Percentiles rank a stretch among this genome's conserved stretches.
Evolutionary conservation across 2,797 vertebrate genomes (phyloP).

Genomic region (Setipinna tenuifilis): DNA sequence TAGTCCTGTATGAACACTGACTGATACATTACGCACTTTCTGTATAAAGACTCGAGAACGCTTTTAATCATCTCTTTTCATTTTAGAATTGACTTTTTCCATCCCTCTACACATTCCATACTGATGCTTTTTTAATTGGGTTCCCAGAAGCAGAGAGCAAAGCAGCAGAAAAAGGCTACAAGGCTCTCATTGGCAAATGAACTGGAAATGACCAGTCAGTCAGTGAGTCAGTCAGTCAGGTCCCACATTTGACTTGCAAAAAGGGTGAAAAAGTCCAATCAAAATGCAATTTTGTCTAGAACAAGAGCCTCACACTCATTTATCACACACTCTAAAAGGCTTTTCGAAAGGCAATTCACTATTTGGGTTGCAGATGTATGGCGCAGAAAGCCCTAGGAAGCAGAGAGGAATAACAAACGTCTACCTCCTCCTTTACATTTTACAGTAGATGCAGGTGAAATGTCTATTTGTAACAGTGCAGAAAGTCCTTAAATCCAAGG

Average conservation of each 20-base stretch:
- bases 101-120: neutral
- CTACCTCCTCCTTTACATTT: neutral
- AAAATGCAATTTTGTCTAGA: neutral
- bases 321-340: neutral
- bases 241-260: neutral
- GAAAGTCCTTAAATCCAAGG: neutral
- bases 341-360: neutral
- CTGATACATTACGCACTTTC: neutral
- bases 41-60: no score
- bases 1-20: neutral
- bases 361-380: neutral
- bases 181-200: neutral
- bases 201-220: slow-evolving; percentile 23
- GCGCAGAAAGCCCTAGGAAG: neutral
- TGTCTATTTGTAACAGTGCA: neutral
- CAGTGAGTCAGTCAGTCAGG: neutral
- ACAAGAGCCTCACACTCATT: neutral
- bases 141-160: neutral
- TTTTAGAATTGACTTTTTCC: no score
- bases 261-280: neutral
- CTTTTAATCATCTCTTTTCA: no score
- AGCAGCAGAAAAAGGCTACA: neutral
- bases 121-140: neutral
- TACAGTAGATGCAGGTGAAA: neutral
- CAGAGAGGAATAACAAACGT: neutral